Conservation (phyloP, 2,888 invertebrate species). For the Mesorhabditis belari region DNA sequence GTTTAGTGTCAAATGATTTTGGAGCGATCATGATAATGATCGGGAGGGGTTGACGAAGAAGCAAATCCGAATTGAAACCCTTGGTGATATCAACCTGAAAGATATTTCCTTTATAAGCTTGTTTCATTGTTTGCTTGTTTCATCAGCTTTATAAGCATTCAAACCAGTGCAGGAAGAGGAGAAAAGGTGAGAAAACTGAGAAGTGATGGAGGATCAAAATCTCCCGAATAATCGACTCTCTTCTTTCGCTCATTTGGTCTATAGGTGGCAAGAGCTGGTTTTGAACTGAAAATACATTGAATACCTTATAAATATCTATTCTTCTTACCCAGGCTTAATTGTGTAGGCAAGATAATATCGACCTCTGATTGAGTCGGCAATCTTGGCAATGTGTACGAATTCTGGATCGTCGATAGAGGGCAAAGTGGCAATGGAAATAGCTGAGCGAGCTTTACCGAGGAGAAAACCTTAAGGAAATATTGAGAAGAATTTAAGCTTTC, state of each 20-base stretch:
- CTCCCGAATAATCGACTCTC: constrained; percentile 28
- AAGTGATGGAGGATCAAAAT: constrained; percentile 37
- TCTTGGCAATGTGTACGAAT: constrained; percentile 33
- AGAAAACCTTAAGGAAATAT: neutral
- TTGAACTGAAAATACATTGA: constrained; percentile 1
- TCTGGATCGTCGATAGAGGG: constrained; percentile 12
- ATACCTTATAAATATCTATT: neutral
- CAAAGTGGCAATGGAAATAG: constrained; percentile 43
- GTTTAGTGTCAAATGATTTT: neutral
- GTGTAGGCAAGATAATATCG: constrained; percentile 40
- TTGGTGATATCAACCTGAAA: constrained; percentile 35
- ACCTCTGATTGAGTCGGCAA: constrained; percentile 37
- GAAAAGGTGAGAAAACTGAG: constrained; percentile 31
- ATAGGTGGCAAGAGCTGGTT: constrained; percentile 33
- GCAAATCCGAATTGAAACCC: constrained; percentile 42
- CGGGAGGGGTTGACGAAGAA: constrained; percentile 28
- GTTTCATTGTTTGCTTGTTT: neutral
- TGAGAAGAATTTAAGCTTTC: too few species aligned
- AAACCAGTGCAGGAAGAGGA: constrained; percentile 35
- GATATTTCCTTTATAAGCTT: too few species aligned
- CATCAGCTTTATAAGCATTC: neutral
- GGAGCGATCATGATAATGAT: constrained; percentile 17
- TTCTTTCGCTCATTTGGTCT: constrained; percentile 31
- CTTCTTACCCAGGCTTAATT: constrained; percentile 18
- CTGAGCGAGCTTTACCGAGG: constrained; percentile 5